A percentile compares a stretch with the other conserved stretches of the same genome.
Conservation (phyloP, 2,797 vertebrate species). For the Eutrigla gurnardus region DNA sequence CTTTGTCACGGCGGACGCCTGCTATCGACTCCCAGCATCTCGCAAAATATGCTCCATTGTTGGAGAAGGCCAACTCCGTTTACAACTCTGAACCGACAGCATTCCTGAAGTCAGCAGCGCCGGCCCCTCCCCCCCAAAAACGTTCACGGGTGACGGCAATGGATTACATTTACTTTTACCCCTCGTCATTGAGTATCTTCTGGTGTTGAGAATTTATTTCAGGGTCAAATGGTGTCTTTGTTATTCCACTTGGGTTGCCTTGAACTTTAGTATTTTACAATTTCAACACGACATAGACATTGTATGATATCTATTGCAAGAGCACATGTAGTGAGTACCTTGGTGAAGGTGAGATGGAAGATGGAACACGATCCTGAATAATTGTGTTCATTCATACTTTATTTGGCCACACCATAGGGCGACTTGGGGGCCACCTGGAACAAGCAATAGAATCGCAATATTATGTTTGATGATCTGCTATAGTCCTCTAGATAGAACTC, state of each 20-base stretch:
- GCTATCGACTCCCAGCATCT: conserved; percentile 82
- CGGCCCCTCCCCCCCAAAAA: conserved; percentile 38
- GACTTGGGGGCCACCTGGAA: no score
- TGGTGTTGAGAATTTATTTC: background rate
- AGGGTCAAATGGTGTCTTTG: background rate
- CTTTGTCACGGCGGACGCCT: conserved; percentile 81
- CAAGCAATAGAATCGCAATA: no score
- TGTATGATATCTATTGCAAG: no score
- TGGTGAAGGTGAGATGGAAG: background rate
- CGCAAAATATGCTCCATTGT: conserved; percentile 85
- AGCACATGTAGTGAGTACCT: background rate
- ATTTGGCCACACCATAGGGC: background rate
- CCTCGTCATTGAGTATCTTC: background rate
- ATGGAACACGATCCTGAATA: background rate
- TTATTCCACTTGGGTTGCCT: background rate
- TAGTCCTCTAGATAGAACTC: no score
- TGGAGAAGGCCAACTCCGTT: conserved; percentile 82
- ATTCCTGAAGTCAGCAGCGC: conserved; percentile 77
- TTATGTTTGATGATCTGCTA: no score
- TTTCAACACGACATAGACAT: no score
- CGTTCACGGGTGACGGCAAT: conserved; percentile 38
- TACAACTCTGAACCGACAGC: conserved; percentile 76
- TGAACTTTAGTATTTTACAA: no score
- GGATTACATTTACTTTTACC: conserved; percentile 27
- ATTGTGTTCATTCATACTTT: background rate